Evolutionary conservation across 2,797 vertebrate species (phyloP), one percentile per base, ranked within the genome.

Genomic region (Molossus molossus): DNA sequence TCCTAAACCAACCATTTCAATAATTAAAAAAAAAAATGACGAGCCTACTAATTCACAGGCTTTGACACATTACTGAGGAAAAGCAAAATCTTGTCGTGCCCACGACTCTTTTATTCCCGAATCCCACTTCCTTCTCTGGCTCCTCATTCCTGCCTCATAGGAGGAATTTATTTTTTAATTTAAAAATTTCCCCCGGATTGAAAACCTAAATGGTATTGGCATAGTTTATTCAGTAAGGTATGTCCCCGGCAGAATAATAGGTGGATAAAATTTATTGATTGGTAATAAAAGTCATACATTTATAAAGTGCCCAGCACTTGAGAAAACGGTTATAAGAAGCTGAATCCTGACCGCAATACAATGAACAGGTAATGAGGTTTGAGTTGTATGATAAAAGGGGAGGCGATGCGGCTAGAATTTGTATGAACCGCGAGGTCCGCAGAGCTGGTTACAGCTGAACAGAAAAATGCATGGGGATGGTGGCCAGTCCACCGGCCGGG

Each of bases 241-340:
- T 64, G 73, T 87, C 92, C 97, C 96, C 73, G 75, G 53, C 91
- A 76, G 87, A 95, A 91, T 94, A 95, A 97, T 48, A 94, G 29
- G 77, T 58, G 90, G 70, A 87, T 62, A 25, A 94, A 94, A 96
- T 96, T 79, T 95, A 97, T 97, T 97, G 97, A 95, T 92, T 70
- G 64, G 79, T 72, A 92, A 93, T 97, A 97, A 96, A 97, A 97
- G 81, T 29, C 95, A 88, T 79, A 94, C 40, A 95, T 95, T 95
- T 96, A 95, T 97, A 91, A 97, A 93, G 82, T 57, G 87, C 83
- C 87, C 48, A 64, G 76, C 50, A 92, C 72, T 86, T 87, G 76
- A 93, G 73, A 96, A 79, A 97, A 90, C 72, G 88, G 91, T 88
- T 83, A 87, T 95, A 91, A 90, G 85, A 94, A 82, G 50, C 40